These are phyloP conservation scores for Dromiciops gliroides DNA, from an alignment of 2,113 vertebrate genomes.

Conservation along the genomic window DNA sequence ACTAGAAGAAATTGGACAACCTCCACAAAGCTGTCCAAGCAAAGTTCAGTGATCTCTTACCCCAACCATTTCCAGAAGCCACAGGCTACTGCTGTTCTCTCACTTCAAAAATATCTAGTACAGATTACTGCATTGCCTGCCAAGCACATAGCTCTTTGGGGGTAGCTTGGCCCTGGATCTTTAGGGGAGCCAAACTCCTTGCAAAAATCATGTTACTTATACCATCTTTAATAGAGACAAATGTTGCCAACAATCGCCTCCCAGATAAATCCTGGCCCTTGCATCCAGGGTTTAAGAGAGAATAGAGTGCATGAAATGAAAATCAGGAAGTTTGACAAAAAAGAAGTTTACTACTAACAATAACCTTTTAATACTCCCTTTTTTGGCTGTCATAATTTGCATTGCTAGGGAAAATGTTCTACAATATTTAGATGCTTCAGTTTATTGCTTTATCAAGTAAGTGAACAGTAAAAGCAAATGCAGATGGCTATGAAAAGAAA, in stretches of 20 bases:
- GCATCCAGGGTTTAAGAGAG: background rate
- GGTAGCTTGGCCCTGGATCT: background rate
- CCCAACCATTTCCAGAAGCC: constrained; percentile 5
- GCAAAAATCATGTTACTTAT: background rate
- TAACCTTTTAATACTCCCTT: too few relatives aligned
- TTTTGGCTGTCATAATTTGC: too few relatives aligned
- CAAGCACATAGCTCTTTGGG: background rate
- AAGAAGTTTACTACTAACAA: too few relatives aligned
- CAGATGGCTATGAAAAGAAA: background rate
- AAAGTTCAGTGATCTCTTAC: background rate
- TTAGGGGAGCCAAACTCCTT: background rate
- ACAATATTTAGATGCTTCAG: too few relatives aligned
- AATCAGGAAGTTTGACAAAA: too few relatives aligned
- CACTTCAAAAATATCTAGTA: background rate
- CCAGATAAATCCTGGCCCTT: background rate
- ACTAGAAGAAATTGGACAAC: background rate
- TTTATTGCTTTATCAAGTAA: background rate
- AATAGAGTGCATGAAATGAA: background rate
- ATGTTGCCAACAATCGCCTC: background rate
- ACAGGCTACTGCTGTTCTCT: background rate
- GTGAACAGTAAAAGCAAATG: background rate
- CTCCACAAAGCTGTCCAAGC: background rate
- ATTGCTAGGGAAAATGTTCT: too few relatives aligned
- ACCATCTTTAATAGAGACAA: background rate
- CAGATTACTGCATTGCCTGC: background rate